Evolutionary conservation across 2,797 vertebrate species (phyloP), one percentile per base, ranked within the genome.

Genomic region (Oryzias sinensis): DNA sequence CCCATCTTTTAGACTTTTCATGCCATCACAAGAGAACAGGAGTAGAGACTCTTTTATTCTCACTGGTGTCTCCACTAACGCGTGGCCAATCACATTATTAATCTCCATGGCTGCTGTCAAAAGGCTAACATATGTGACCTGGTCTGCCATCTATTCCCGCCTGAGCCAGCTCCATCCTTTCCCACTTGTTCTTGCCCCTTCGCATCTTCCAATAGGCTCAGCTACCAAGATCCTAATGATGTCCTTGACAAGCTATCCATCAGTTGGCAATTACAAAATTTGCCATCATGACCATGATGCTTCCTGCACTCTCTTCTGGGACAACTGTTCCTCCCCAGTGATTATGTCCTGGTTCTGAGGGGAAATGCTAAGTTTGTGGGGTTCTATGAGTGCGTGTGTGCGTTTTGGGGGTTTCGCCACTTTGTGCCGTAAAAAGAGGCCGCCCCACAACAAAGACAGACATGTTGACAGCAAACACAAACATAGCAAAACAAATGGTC

Each of bases 401-500:
- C 43, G 41, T 18, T 33, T 40, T 58, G 27, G 57, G 66, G 68
- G 53, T 62, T 69, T 68, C 64, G 70, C 75, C 80, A 86, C 86
- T 92, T 91, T 91, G 87, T 91, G 88, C 52, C 73, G 82, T 84
- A 82, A 85, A 89, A 89, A 89, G 88, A 78, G 81, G 82, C 82
- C 73, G 85, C 81, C 85, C 78, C 86, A 87, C 83, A 89, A 91
- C 89, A 91, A 85, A 91, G 91, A 91, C 90, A 91, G 91, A 89
- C 90, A 88, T 91, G 90, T 92, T 93, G 91, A 93, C 92, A 93
- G 90, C 91, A 93, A 93, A 93, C 91, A 93, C 92, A 93, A 93
- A 93, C 90, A 93, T 87, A 76, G 87, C 91, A 92, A 93, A 93
- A 93, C 91, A 93, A 93, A 92, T 92, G 91, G 91, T 91, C 90